Conservation (phyloP, 2,888 invertebrate species). For the Drosophila barbarae region DNA sequence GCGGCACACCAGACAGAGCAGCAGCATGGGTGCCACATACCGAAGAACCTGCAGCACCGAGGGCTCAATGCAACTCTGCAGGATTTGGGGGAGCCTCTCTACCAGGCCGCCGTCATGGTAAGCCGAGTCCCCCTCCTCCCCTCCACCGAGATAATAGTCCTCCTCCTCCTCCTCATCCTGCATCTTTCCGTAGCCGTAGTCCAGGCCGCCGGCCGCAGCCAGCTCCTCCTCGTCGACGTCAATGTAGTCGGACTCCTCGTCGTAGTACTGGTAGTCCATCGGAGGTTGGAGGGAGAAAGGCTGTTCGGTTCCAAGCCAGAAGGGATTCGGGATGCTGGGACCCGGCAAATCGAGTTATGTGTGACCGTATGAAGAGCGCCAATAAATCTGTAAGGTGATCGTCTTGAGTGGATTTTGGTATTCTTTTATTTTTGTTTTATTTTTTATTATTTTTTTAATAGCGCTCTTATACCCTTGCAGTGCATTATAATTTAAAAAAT, state of each 20-base stretch:
- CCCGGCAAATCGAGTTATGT: slow-evolving; percentile 1
- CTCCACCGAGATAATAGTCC: background rate
- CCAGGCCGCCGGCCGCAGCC: slow-evolving; percentile 7
- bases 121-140: background rate
- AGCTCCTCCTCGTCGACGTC: slow-evolving; percentile 47
- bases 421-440: background rate
- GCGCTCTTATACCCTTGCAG: background rate
- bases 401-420: no score
- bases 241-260: slow-evolving; percentile 58
- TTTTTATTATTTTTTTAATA: background rate
- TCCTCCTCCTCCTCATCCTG: background rate
- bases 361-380: slow-evolving; percentile 12
- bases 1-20: slow-evolving; percentile 45
- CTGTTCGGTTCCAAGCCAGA: slow-evolving; percentile 3
- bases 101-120: slow-evolving; percentile 10
- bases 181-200: slow-evolving; percentile 6
- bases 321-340: slow-evolving; percentile 3
- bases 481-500: no score
- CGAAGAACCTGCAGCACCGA: slow-evolving; percentile 51
- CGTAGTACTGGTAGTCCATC: slow-evolving; percentile 64
- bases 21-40: slow-evolving; percentile 54
- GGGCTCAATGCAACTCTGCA: slow-evolving; percentile 49
- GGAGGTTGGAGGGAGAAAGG: background rate
- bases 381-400: background rate
- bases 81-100: slow-evolving; percentile 36